These are phyloP conservation scores for Noctua comes DNA, from an alignment of 2,888 invertebrate genomes.

Conservation along the genomic window DNA sequence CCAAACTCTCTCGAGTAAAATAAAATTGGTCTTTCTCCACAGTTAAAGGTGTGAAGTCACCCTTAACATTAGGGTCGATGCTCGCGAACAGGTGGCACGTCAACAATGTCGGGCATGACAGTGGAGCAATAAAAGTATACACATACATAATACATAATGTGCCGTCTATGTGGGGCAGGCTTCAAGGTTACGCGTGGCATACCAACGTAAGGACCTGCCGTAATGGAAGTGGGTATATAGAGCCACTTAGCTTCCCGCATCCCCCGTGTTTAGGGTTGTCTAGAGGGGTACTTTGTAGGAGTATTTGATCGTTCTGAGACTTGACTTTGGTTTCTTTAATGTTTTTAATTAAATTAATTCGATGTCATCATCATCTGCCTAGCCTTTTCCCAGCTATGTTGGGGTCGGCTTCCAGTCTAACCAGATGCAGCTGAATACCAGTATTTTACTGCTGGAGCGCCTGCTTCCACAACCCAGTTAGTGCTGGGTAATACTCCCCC, in stretches of 20 bases:
- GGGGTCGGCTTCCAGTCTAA: too few species aligned
- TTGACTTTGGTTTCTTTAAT: neutral
- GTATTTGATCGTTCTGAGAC: neutral
- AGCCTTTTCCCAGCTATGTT: too few species aligned
- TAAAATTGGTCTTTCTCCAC: neutral
- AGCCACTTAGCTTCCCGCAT: slow-evolving; percentile 41
- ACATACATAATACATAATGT: slow-evolving; percentile 18
- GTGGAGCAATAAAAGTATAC: slow-evolving; percentile 53
- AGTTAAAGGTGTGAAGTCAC: slow-evolving; percentile 4
- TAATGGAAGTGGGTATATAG: slow-evolving; percentile 32
- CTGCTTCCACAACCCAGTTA: too few species aligned
- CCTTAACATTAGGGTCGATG: slow-evolving; percentile 51
- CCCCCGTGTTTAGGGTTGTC: slow-evolving; percentile 12
- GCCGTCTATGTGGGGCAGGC: slow-evolving; percentile 21
- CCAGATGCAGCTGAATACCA: too few species aligned
- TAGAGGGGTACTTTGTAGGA: slow-evolving; percentile 1
- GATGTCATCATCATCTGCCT: too few species aligned
- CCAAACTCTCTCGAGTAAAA: neutral
- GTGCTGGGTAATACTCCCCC: too few species aligned
- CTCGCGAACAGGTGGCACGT: slow-evolving; percentile 54
- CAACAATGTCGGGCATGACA: slow-evolving; percentile 53
- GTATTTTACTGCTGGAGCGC: too few species aligned
- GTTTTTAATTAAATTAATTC: neutral
- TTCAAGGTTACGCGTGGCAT: slow-evolving; percentile 46
- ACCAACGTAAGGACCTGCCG: slow-evolving; percentile 28